Percentiles rank a stretch among this genome's conserved stretches.
phyloP scores from a whole-genome alignment of 2,113 vertebrate species.

The Rhabdornis inornatus region DNA sequence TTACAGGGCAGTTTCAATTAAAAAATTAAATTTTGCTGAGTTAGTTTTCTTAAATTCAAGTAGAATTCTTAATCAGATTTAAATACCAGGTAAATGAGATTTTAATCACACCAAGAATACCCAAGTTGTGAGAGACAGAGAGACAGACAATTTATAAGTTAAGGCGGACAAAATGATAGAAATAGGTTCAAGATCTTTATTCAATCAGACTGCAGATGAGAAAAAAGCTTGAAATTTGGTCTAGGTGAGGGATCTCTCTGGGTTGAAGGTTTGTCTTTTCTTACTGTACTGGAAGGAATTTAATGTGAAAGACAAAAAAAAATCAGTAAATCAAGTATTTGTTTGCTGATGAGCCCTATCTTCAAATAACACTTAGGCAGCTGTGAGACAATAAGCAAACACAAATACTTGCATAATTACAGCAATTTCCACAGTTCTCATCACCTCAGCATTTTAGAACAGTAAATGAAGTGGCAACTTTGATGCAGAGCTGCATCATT shows the following conservation, averaged over 20 bases:
- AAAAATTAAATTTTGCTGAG: not conserved
- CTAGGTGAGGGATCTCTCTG: not conserved
- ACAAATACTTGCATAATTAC: slow-evolving; percentile 19
- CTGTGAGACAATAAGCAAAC: slow-evolving; percentile 8
- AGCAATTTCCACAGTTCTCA: not conserved
- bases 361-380: slow-evolving; percentile 10
- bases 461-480: not conserved
- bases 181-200: not conserved
- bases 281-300: not conserved
- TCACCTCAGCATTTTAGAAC: not conserved
- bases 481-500: not conserved
- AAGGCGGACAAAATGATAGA: not conserved
- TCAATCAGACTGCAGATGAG: not conserved
- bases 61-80: not conserved
- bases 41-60: not conserved
- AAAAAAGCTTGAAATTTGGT: not conserved
- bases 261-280: not conserved
- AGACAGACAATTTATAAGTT: not conserved
- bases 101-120: not conserved
- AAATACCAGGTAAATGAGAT: not conserved
- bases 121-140: not conserved
- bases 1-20: not conserved
- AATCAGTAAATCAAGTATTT: not conserved
- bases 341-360: not conserved
- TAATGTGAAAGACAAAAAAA: not conserved